These are phyloP conservation scores for Champsocephalus esox DNA, from an alignment of 2,797 vertebrate species.

Conservation along the genomic window DNA sequence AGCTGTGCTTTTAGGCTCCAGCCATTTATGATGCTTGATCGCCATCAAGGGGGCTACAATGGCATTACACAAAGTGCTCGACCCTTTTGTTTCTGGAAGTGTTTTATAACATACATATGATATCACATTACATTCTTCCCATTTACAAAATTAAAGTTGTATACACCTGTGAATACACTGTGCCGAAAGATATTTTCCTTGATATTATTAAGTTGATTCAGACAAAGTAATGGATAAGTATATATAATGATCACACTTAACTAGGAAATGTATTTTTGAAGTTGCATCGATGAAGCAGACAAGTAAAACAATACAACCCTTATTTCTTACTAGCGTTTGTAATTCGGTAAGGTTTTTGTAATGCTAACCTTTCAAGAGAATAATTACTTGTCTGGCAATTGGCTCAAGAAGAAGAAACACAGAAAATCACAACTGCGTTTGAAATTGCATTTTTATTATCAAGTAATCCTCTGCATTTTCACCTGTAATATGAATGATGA, in stretches of 20 bases:
- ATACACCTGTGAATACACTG: neutral
- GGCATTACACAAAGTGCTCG: slow-evolving; percentile 7
- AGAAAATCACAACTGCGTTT: neutral
- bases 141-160: neutral
- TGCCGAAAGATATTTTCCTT: neutral
- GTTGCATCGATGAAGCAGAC: neutral
- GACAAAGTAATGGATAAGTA: neutral
- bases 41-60: slow-evolving; percentile 45
- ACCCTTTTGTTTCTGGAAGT: neutral
- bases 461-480: neutral
- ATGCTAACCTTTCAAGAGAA: neutral
- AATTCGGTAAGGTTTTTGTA: neutral
- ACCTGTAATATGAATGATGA: neutral
- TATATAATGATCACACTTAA: neutral
- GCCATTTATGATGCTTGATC: slow-evolving; percentile 16
- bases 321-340: neutral
- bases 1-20: neutral
- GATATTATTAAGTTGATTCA: neutral
- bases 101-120: neutral
- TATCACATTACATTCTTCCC: neutral
- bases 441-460: slow-evolving; percentile 28
- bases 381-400: neutral
- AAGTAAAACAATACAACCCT: neutral
- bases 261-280: neutral
- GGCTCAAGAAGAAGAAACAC: neutral